These are phyloP conservation scores for Lissonota sp. DNA, from an alignment of 2,888 invertebrate genomes.

Conservation along the genomic window DNA sequence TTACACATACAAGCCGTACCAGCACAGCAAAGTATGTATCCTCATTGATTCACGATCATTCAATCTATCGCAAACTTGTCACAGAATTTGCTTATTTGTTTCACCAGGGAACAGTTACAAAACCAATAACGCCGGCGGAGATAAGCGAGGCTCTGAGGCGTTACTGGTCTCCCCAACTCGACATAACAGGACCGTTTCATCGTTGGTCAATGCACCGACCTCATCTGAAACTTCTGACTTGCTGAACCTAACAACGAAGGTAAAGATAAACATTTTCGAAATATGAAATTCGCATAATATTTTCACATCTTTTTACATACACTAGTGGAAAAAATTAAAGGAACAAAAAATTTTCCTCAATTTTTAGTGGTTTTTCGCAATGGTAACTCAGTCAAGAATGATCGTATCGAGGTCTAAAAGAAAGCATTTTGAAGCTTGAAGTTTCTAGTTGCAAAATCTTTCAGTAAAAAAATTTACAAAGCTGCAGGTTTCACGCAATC, in stretches of 20 bases:
- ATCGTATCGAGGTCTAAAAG: no score
- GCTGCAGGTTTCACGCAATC: no score
- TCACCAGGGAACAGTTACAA: slow-evolving; percentile 85
- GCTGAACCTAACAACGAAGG: slow-evolving; percentile 65
- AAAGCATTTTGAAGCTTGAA: no score
- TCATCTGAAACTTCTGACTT: slow-evolving; percentile 79
- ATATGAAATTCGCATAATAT: not conserved
- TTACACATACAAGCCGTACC: slow-evolving; percentile 80
- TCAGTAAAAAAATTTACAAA: no score
- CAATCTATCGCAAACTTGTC: slow-evolving; percentile 4
- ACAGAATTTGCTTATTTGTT: not conserved
- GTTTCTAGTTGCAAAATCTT: no score
- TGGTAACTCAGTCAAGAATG: no score
- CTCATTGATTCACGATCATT: not conserved
- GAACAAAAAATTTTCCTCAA: no score
- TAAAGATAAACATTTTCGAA: not conserved
- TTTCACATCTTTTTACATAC: not conserved
- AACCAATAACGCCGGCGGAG: slow-evolving; percentile 91
- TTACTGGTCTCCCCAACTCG: slow-evolving; percentile 87
- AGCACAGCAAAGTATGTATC: slow-evolving; percentile 77
- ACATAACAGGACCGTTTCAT: slow-evolving; percentile 81
- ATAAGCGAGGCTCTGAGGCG: slow-evolving; percentile 93
- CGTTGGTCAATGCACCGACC: slow-evolving; percentile 78
- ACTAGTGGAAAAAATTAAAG: no score
- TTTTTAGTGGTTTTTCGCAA: no score